These are phyloP conservation scores for Teinopalpus imperialis DNA, from an alignment of 2,888 invertebrate genomes.

Conservation along the genomic window DNA sequence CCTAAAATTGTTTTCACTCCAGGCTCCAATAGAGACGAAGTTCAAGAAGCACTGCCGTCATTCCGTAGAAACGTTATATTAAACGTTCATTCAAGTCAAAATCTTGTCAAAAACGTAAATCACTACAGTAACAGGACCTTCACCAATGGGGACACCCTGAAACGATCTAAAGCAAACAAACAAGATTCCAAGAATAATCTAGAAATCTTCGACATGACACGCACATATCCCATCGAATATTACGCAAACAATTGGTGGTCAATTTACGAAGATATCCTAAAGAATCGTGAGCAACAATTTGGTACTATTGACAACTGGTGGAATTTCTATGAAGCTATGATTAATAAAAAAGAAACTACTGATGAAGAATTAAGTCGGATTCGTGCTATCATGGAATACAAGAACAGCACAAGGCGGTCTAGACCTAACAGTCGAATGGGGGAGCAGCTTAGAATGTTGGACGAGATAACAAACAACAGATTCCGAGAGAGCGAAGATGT, in stretches of 20 bases:
- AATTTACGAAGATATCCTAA: slow-evolving; percentile 71
- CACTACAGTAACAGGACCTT: slow-evolving; percentile 42
- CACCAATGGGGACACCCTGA: slow-evolving; percentile 44
- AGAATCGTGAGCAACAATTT: slow-evolving; percentile 68
- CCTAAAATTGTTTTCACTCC: slow-evolving; percentile 4
- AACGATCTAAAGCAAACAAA: slow-evolving; percentile 42
- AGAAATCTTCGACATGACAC: slow-evolving; percentile 66
- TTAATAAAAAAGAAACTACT: slow-evolving; percentile 52
- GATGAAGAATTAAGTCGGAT: slow-evolving; percentile 55
- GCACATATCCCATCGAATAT: slow-evolving; percentile 68
- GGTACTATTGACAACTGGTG: slow-evolving; percentile 77
- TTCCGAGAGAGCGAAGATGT: slow-evolving; percentile 65
- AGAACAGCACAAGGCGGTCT: slow-evolving; percentile 44
- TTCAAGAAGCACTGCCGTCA: slow-evolving; percentile 40
- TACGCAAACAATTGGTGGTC: slow-evolving; percentile 80
- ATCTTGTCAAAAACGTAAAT: slow-evolving; percentile 47
- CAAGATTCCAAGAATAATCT: slow-evolving; percentile 45
- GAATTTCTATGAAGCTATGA: slow-evolving; percentile 67
- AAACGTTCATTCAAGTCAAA: slow-evolving; percentile 50
- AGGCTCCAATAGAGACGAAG: slow-evolving; percentile 27
- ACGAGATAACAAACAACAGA: slow-evolving; percentile 58
- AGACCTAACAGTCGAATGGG: slow-evolving; percentile 65
- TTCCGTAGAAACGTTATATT: slow-evolving; percentile 53
- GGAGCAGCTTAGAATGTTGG: slow-evolving; percentile 63
- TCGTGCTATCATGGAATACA: slow-evolving; percentile 48